phyloP scores from a whole-genome alignment of 2,888 invertebrate genomes.

The Standfussiana lucernea region DNA sequence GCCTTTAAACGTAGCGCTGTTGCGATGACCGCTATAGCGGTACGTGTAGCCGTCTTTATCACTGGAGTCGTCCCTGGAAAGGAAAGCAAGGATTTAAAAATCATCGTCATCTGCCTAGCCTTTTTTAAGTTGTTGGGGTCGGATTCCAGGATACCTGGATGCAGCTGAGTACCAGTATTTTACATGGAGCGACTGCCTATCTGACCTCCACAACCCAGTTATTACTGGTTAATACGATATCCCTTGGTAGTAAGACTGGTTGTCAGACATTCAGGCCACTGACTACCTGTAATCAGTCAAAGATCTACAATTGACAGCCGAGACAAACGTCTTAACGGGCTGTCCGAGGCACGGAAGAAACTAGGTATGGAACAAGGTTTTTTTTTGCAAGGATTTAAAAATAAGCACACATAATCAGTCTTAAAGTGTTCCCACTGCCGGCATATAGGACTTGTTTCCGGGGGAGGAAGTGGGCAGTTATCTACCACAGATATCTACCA shows the following conservation, averaged over 20 bases:
- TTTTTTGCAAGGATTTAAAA: neutral
- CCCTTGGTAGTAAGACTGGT: neutral
- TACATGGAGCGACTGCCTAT: neutral
- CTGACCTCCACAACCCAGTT: neutral
- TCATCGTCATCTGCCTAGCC: neutral
- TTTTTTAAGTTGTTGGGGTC: neutral
- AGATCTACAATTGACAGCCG: neutral
- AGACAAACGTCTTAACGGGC: neutral
- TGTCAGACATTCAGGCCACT: neutral
- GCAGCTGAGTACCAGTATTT: neutral
- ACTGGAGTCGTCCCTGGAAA: constrained; percentile 71
- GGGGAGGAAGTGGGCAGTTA: too few species aligned
- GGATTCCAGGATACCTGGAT: neutral
- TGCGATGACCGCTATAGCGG: constrained; percentile 91
- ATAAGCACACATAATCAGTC: neutral
- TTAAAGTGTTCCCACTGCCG: neutral
- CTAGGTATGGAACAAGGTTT: neutral
- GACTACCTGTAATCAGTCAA: neutral
- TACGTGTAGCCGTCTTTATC: constrained; percentile 88
- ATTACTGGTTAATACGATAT: neutral
- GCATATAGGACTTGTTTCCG: neutral
- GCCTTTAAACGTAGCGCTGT: constrained; percentile 95
- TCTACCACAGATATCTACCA: too few species aligned
- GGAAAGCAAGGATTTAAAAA: neutral
- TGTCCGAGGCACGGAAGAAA: neutral